Conservation (phyloP, 2,797 vertebrate genomes). For the Mionectes olivaceus region DNA sequence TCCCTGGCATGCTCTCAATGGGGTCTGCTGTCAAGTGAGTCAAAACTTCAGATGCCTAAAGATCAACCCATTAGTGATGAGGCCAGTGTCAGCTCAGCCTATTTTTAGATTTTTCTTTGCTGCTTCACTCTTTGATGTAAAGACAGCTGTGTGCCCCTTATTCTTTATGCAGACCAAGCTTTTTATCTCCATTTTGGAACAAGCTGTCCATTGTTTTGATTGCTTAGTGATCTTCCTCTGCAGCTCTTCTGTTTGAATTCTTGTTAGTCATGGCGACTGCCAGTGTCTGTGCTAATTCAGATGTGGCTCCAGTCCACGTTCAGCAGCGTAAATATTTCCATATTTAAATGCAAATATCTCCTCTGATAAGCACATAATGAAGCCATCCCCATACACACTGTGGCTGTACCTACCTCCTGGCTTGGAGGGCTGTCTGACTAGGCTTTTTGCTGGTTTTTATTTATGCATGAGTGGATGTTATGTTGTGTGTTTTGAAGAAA, state of each 20-base stretch:
- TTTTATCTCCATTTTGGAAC: conserved; percentile 39
- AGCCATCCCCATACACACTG: neutral
- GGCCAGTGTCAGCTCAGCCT: neutral
- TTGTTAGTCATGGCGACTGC: neutral
- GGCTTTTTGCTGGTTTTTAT: neutral
- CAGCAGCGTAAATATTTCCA: conserved; percentile 8
- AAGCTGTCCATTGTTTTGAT: conserved; percentile 47
- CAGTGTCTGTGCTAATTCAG: neutral
- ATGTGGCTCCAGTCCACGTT: neutral
- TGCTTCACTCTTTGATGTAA: conserved; percentile 46
- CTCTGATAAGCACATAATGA: neutral
- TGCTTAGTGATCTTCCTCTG: neutral
- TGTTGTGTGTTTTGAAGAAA: neutral
- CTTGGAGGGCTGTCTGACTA: neutral
- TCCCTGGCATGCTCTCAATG: conserved; percentile 37
- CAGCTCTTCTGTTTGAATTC: conserved; percentile 16
- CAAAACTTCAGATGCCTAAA: conserved; percentile 19
- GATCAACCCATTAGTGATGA: conserved; percentile 9
- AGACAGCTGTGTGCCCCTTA: conserved; percentile 45
- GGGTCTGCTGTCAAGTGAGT: conserved; percentile 26
- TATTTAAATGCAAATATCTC: conserved; percentile 15
- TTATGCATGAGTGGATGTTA: neutral
- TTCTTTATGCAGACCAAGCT: neutral
- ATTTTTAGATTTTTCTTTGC: conserved; percentile 29
- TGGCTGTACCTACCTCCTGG: neutral